Evolutionary conservation across 2,888 invertebrate species (phyloP).

Genomic region (Tipula helvola): DNA sequence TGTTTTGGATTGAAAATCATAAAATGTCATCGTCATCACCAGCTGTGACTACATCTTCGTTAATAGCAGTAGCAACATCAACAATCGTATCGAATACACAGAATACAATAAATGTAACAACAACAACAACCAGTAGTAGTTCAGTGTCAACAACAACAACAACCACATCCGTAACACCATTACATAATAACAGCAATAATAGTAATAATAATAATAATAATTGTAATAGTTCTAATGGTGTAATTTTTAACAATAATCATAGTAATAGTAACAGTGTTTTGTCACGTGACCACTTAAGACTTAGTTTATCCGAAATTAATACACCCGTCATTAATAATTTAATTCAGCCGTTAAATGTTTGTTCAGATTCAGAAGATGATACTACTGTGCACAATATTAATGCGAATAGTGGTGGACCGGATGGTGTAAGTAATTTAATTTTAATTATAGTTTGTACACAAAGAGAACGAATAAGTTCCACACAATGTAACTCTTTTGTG

Average conservation of each 20-base stretch:
- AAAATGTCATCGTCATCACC: neutral
- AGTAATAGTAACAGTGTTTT: neutral
- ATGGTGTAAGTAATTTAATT: constrained; percentile 31
- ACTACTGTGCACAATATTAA: constrained; percentile 21
- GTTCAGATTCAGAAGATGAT: constrained; percentile 35
- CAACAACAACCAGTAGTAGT: neutral
- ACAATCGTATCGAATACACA: neutral
- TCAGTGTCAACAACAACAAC: neutral
- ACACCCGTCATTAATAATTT: neutral
- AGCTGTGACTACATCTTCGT: neutral
- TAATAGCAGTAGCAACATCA: neutral
- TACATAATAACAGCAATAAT: neutral
- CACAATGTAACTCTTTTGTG: no score
- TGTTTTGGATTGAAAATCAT: neutral
- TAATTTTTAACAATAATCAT: neutral
- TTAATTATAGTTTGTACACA: neutral
- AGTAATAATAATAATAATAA: neutral
- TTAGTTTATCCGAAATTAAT: constrained; percentile 9
- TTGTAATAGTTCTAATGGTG: neutral
- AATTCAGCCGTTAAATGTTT: constrained; percentile 33
- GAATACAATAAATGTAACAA: neutral
- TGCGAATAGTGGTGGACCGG: constrained; percentile 20
- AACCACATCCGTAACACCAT: neutral
- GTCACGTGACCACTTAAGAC: constrained; percentile 11
- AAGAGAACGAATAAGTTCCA: no score